phyloP scores from a whole-genome alignment of 2,113 vertebrate genomes.

The Microtus oregoni region DNA sequence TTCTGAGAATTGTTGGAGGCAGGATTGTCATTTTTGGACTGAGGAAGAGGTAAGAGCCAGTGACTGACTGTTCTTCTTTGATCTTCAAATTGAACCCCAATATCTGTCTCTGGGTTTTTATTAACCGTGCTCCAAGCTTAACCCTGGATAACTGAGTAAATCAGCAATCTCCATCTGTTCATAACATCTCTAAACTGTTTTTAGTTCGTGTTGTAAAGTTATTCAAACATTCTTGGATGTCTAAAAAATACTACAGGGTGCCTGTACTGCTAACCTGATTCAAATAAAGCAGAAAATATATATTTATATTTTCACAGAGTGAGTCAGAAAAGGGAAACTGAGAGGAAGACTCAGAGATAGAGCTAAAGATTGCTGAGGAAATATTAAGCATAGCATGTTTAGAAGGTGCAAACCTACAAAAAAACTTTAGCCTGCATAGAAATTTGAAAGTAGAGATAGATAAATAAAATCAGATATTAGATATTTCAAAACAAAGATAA shows the following conservation, averaged over 20 bases:
- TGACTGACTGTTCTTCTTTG: too few relatives aligned
- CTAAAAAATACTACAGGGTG: neutral
- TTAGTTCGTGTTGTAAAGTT: neutral
- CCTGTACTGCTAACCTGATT: accelerated
- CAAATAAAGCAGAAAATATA: neutral
- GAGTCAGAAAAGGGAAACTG: neutral
- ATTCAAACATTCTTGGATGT: neutral
- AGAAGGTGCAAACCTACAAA: neutral
- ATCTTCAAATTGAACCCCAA: too few relatives aligned
- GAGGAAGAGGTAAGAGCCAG: too few relatives aligned
- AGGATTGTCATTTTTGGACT: too few relatives aligned
- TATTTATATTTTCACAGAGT: neutral
- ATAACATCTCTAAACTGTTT: neutral
- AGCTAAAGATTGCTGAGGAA: neutral
- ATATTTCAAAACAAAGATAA: too few relatives aligned
- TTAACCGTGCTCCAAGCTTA: accelerated
- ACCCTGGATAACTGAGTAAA: neutral
- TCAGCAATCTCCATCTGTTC: neutral
- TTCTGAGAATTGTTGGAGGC: too few relatives aligned
- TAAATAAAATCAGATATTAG: too few relatives aligned
- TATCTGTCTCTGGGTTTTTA: too few relatives aligned
- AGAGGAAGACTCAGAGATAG: neutral
- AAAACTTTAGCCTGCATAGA: too few relatives aligned
- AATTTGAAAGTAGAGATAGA: too few relatives aligned
- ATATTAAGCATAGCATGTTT: neutral